Conservation (phyloP, 2,797 vertebrate species). For the Lepilemur septentrionalis region DNA sequence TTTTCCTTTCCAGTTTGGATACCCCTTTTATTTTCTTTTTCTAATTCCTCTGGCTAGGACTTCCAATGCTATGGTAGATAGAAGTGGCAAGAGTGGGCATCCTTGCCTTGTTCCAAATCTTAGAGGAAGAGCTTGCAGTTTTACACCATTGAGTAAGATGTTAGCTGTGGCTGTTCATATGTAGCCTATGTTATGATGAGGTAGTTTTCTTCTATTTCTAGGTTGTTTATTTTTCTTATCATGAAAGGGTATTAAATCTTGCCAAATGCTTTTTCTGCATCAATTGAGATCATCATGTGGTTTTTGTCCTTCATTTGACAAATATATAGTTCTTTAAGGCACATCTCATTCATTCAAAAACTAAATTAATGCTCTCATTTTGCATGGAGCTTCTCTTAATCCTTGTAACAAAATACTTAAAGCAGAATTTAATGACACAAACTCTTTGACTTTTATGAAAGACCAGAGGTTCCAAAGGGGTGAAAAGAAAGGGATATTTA, state of each 20-base stretch:
- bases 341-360: background rate
- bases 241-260: background rate
- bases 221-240: background rate
- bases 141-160: background rate
- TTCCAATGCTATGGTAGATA: background rate
- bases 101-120: background rate
- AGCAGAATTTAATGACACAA: constrained; percentile 30
- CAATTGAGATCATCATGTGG: background rate
- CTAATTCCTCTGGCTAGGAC: background rate
- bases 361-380: background rate
- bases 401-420: constrained; percentile 44
- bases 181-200: background rate
- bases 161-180: background rate
- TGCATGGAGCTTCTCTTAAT: background rate
- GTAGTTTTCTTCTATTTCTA: background rate
- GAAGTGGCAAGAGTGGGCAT: background rate
- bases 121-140: background rate
- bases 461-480: background rate
- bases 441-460: constrained; percentile 9
- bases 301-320: background rate
- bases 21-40: background rate
- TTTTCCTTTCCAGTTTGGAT: background rate
- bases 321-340: background rate
- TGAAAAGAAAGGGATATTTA: background rate
- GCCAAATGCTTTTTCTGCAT: background rate